Conservation (phyloP, 1,140 invertebrate species). For the Listronotus oregonensis region DNA sequence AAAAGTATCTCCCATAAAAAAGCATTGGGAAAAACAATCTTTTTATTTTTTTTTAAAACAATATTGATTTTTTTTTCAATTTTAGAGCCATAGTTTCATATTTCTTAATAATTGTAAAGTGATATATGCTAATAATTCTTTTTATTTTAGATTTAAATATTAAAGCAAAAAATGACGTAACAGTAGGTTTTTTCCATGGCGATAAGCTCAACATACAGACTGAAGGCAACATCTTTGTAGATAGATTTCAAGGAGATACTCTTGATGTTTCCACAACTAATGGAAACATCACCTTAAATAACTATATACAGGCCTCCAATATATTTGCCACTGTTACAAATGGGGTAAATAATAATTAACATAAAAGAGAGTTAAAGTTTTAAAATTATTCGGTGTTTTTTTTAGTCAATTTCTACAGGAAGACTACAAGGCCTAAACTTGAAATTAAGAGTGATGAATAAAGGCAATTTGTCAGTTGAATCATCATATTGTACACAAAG, state of each 20-base stretch:
- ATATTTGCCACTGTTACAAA: constrained; percentile 29
- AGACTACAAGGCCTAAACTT: constrained; percentile 38
- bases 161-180: constrained; percentile 34
- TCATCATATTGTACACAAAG: constrained; percentile 44
- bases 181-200: constrained; percentile 40
- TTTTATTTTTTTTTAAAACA: too few species aligned
- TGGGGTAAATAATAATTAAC: constrained; percentile 36
- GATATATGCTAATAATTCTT: too few species aligned
- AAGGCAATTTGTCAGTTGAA: constrained; percentile 39
- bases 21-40: too few species aligned
- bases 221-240: constrained; percentile 40
- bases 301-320: constrained; percentile 36
- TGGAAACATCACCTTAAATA: constrained; percentile 44
- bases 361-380: constrained; percentile 4
- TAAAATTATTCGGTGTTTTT: constrained; percentile 13
- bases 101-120: too few species aligned
- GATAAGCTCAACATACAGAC: constrained; percentile 35
- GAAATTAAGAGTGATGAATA: constrained; percentile 27
- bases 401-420: constrained; percentile 41
- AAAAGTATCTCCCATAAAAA: too few species aligned
- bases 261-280: constrained; percentile 33
- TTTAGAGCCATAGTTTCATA: too few species aligned
- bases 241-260: constrained; percentile 43
- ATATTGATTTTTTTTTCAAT: too few species aligned
- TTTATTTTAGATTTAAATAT: constrained; percentile 41